Base-by-base conservation (phyloP, 2,797 vertebrate species). In the Perdix hodgsoniae region DNA sequence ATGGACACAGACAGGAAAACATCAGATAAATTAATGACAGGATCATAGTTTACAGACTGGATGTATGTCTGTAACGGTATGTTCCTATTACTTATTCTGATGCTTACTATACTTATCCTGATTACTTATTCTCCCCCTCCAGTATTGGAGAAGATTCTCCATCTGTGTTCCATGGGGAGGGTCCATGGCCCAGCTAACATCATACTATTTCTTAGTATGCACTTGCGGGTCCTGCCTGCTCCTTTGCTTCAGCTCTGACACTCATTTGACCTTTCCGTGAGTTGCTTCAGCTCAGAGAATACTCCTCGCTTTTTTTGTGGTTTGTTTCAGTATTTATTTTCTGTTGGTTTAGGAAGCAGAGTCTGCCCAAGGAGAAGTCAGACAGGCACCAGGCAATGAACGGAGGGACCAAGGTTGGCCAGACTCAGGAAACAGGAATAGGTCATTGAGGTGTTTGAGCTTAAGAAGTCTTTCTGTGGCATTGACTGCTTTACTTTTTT, bases 1-100 rank as follows among this genome's bases (percentile, higher is more conserved):
- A 15, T 59, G 42, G 45, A 73, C 79, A 45, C 50, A 17, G 18
- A 27, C 23, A 69, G 29, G 35, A 65, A 75, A 52, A 27, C 8
- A 35, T 64, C 18, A 40, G 11, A 19, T 31, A 14, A 71, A 35
- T 45, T 49, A 35, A 5, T 67, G 37, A 13, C n/a, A 72, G 23
- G 14, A 21, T 71, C 0, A 0, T 80, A 26, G 49, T 24, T 40
- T 49, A 49, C 24, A 69, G 40, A 44, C 57, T 80, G 17, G n/a
- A 74, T 91, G 27, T 11, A 74, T 91, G 27, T 11, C 15, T 31
- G 6, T 67, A 54, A 42, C 63, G 9, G 31, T 78, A 57, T 80
- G 26, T 82, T 91, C 27, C 83, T 33, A 14, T 22, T 37, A 63
- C 65, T 60, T 60, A 31, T 63, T 87, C 85, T 3, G 8, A 10